Percentiles rank a stretch among this genome's conserved stretches.
These are phyloP conservation scores for Apaloderma vittatum DNA, from an alignment of 2,113 vertebrate genomes.

Conservation along the genomic window DNA sequence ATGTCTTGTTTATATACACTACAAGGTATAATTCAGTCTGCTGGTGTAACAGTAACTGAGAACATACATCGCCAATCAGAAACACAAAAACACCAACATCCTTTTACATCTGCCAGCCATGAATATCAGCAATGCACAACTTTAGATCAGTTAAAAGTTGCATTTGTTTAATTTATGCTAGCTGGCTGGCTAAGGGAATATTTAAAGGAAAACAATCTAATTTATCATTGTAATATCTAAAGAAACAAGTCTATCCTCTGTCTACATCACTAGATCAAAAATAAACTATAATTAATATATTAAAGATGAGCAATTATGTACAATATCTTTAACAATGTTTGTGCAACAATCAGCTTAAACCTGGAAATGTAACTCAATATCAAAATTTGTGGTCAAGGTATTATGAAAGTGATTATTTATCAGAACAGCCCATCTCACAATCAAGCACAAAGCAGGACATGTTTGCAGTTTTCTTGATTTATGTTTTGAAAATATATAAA, in stretches of 20 bases:
- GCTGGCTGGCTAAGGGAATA: conserved; percentile 20
- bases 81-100: not conserved
- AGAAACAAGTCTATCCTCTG: not conserved
- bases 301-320: conserved; percentile 27
- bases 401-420: not conserved
- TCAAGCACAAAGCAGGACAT: conserved; percentile 8
- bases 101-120: not conserved
- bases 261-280: conserved; percentile 2
- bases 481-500: conserved; percentile 16
- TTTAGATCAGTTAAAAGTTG: conserved; percentile 3
- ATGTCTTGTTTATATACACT: not conserved
- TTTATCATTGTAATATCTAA: not conserved
- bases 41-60: not conserved
- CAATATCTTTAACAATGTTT: conserved; percentile 6
- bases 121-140: not conserved
- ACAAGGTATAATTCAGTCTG: not conserved
- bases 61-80: not conserved
- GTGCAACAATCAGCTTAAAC: conserved; percentile 8
- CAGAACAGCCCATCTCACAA: not conserved
- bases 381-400: conserved; percentile 13
- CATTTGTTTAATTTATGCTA: conserved; percentile 13
- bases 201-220: conserved; percentile 23
- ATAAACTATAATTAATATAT: conserved; percentile 4
- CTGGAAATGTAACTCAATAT: not conserved
- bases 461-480: conserved; percentile 22